Percentiles rank a stretch among this genome's conserved stretches.
Conservation (phyloP, 2,113 vertebrate species). For the Xiphias gladius region DNA sequence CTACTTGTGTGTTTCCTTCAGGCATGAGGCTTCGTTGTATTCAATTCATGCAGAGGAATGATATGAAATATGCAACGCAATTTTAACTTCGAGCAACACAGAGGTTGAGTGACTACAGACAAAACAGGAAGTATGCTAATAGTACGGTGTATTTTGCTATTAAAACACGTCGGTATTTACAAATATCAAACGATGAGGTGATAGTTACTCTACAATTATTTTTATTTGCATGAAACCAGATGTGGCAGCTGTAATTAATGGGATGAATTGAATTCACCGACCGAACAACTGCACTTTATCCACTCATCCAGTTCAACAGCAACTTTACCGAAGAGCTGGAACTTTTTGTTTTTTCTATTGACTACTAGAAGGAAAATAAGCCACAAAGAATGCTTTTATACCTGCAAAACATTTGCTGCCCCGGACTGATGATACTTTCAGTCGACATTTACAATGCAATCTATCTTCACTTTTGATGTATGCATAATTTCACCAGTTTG, state of each 20-base stretch:
- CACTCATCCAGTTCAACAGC: too few relatives aligned
- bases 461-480: too few relatives aligned
- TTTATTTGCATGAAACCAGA: background rate
- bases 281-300: background rate
- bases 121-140: background rate
- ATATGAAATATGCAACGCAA: background rate
- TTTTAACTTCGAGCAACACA: background rate
- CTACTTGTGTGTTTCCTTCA: slow-evolving; percentile 28
- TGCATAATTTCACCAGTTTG: too few relatives aligned
- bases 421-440: too few relatives aligned
- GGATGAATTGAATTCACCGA: background rate
- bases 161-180: background rate
- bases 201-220: background rate
- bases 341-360: background rate
- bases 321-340: too few relatives aligned
- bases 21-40: slow-evolving; percentile 6
- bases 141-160: background rate
- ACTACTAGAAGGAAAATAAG: background rate
- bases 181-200: background rate
- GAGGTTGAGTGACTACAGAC: background rate
- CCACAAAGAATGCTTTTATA: background rate
- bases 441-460: too few relatives aligned
- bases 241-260: background rate
- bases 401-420: background rate
- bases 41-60: background rate